These are phyloP conservation scores for Monomorium pharaonis DNA, from an alignment of 1,140 invertebrate genomes.

Conservation along the genomic window DNA sequence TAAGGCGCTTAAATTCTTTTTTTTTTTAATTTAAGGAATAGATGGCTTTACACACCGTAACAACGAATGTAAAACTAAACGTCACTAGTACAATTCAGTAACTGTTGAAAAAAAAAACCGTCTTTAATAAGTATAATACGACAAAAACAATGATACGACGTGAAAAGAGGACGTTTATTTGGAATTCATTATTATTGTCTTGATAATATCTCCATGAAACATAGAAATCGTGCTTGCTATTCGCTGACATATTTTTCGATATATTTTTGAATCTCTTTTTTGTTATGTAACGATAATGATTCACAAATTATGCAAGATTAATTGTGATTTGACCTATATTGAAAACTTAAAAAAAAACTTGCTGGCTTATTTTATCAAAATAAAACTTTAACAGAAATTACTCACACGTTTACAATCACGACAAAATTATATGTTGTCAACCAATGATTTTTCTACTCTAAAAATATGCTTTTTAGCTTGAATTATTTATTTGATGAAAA, in stretches of 20 bases:
- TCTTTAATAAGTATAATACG: not conserved
- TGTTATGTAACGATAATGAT: not conserved
- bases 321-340: not conserved
- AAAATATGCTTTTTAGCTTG: not conserved
- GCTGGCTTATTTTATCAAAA: not conserved
- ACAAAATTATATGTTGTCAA: not conserved
- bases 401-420: not conserved
- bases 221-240: not conserved
- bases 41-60: not conserved
- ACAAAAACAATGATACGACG: constrained; percentile 22
- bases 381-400: not conserved
- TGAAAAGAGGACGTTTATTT: constrained; percentile 30
- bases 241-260: constrained; percentile 8
- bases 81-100: constrained; percentile 29
- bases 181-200: not conserved
- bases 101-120: constrained; percentile 45
- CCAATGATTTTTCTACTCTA: not conserved
- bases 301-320: not conserved
- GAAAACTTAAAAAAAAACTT: not conserved
- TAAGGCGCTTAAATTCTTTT: not conserved
- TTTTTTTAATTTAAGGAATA: constrained; percentile 9
- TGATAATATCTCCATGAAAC: constrained; percentile 8
- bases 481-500: not conserved
- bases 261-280: not conserved
- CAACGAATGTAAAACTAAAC: constrained; percentile 37